These are phyloP conservation scores for Myopa tessellatipennis DNA, from an alignment of 2,888 invertebrate species.

Conservation along the genomic window DNA sequence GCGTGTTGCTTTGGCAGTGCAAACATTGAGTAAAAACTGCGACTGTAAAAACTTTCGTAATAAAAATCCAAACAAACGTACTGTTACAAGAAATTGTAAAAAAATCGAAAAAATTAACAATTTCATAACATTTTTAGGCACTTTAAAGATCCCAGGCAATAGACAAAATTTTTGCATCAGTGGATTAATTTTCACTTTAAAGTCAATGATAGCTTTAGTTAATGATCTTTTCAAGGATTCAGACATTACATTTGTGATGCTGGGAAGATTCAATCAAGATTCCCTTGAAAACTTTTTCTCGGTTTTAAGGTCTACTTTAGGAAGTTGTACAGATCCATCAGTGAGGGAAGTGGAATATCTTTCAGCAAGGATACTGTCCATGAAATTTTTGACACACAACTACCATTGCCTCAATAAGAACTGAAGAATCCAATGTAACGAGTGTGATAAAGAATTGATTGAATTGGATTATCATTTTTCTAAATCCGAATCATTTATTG, in stretches of 20 bases:
- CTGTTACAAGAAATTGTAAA: not conserved
- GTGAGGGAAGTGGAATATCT: slow-evolving; percentile 9
- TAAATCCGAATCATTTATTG: not conserved
- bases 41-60: not conserved
- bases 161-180: not conserved
- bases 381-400: slow-evolving; percentile 6
- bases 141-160: not conserved
- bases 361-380: not conserved
- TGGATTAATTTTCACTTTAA: not conserved
- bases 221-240: not conserved
- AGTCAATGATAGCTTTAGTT: no score
- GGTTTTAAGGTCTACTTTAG: not conserved
- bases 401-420: not conserved
- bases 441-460: not conserved
- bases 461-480: not conserved
- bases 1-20: slow-evolving; percentile 1
- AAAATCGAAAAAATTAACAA: slow-evolving; percentile 6
- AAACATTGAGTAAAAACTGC: not conserved
- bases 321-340: not conserved
- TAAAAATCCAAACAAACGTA: not conserved
- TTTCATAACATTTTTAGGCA: not conserved
- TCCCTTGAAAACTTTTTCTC: slow-evolving; percentile 2
- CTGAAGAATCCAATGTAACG: not conserved
- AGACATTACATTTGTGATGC: not conserved
- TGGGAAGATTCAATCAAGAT: not conserved